phyloP scores from a whole-genome alignment of 1,140 invertebrate genomes.

The Hyles euphorbiae region DNA sequence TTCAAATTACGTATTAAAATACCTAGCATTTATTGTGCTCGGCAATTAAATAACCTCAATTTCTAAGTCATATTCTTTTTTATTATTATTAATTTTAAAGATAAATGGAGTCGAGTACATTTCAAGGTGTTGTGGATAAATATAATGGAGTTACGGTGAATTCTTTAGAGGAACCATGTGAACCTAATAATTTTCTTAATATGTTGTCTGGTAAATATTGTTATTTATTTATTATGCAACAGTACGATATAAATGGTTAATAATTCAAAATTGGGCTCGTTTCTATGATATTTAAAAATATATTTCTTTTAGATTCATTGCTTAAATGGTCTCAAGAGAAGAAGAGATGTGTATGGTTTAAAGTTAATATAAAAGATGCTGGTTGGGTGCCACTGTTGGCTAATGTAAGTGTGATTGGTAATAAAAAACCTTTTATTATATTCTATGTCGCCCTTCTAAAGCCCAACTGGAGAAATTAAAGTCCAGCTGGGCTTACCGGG shows the following conservation, averaged over 20 bases:
- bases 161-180: slow-evolving; percentile 77
- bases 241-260: too few relatives aligned
- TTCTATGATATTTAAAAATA: too few relatives aligned
- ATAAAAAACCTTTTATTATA: not conserved
- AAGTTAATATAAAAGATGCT: slow-evolving; percentile 81
- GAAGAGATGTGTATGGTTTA: slow-evolving; percentile 89
- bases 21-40: too few relatives aligned
- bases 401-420: slow-evolving; percentile 73
- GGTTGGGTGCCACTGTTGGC: slow-evolving; percentile 87
- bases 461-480: not conserved
- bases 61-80: too few relatives aligned
- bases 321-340: slow-evolving; percentile 80
- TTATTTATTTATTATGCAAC: not conserved
- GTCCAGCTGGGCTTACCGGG: not conserved
- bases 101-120: slow-evolving; percentile 25
- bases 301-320: slow-evolving; percentile 80
- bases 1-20: too few relatives aligned
- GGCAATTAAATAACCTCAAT: too few relatives aligned
- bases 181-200: slow-evolving; percentile 65
- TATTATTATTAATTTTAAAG: too few relatives aligned
- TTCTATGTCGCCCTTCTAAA: not conserved
- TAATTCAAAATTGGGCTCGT: too few relatives aligned
- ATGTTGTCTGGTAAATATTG: slow-evolving; percentile 76
- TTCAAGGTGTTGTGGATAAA: slow-evolving; percentile 77
- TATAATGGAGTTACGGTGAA: slow-evolving; percentile 83